These are phyloP conservation scores for Bufo gargarizans DNA, from an alignment of 2,113 vertebrate species.

Conservation along the genomic window DNA sequence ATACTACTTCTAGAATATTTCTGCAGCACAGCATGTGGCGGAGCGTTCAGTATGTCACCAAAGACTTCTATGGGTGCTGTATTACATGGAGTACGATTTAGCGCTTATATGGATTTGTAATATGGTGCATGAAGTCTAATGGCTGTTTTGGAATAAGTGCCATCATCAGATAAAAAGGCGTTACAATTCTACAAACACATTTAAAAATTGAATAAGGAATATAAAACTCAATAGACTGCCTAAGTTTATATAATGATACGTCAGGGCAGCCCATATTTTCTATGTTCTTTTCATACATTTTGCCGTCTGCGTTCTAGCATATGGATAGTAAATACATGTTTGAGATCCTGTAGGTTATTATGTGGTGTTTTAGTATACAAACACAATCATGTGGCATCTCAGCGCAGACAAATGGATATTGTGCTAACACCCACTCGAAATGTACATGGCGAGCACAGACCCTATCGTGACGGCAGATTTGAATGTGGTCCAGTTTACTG, in stretches of 20 bases:
- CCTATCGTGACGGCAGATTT: conserved; percentile 73
- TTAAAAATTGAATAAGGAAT: background rate
- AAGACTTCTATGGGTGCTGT: too few species aligned
- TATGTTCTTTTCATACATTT: background rate
- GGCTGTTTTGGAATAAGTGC: too few species aligned
- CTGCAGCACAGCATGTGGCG: too few species aligned
- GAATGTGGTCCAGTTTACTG: conserved; percentile 78
- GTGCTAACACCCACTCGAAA: conserved; percentile 73
- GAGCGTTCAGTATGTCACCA: too few species aligned
- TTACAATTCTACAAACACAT: background rate
- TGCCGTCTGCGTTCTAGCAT: background rate
- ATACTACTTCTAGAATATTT: too few species aligned
- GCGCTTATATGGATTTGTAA: too few species aligned
- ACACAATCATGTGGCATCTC: background rate
- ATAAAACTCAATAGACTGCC: background rate
- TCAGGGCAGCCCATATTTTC: background rate
- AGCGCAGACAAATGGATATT: conserved; percentile 28
- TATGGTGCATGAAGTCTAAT: too few species aligned
- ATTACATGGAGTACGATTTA: too few species aligned
- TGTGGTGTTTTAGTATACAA: conserved; percentile 9
- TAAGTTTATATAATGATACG: background rate
- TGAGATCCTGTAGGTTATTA: conserved; percentile 2
- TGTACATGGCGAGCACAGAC: conserved; percentile 73
- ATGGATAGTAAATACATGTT: conserved; percentile 18
- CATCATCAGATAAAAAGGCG: background rate